Base-by-base conservation (phyloP, 2,888 invertebrate species). In the Ornithoptera priamus region DNA sequence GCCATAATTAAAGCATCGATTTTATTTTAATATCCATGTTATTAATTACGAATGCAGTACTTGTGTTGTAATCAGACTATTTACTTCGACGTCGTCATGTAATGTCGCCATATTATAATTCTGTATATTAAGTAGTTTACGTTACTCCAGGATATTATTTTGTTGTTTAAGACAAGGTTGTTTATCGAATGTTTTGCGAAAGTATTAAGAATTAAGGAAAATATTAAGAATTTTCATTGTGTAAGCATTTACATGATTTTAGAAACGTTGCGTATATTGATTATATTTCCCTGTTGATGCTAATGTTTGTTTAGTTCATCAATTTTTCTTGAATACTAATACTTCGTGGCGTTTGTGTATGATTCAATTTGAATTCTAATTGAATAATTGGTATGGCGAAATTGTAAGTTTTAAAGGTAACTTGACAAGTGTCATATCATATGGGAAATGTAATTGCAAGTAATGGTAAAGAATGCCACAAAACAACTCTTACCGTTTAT, bases 321-420 rank as follows among this genome's bases (percentile, higher is more conserved):
- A 50, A 50, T 50, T 50, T 5, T 50, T 39, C 39, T 39, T 39
- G 22, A 10, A 50, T 18, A 50, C 18, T 17, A 56, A n/a, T n/a
- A 53, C 53, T 63, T 36, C 10, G 53, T 63, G 53, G 53, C 53
- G 42, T 62, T 68, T 63, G 5, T 50, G 50, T 50, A 50, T 17
- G 17, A 18, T 50, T 12, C 15, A 17, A 17, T 50, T 18, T 50
- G 17, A 5, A 15, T 50, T 17, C 50, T 15, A 17, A 50, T 5
- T 50, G 17, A 0, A 4, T 50, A 50, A 17, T 15, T 17, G 18
- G 17, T 15, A 50, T 4, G 1, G 5, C 50, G 15, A 5, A 50
- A 15, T 46, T 46, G 46, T 15, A 46, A 46, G 46, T 10, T 46
- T 46, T 46, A 10, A 46, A 46, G 12, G 46, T 15, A 46, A 2